Base-by-base conservation (phyloP, 2,797 vertebrate genomes). In the Buceros bicornis region DNA sequence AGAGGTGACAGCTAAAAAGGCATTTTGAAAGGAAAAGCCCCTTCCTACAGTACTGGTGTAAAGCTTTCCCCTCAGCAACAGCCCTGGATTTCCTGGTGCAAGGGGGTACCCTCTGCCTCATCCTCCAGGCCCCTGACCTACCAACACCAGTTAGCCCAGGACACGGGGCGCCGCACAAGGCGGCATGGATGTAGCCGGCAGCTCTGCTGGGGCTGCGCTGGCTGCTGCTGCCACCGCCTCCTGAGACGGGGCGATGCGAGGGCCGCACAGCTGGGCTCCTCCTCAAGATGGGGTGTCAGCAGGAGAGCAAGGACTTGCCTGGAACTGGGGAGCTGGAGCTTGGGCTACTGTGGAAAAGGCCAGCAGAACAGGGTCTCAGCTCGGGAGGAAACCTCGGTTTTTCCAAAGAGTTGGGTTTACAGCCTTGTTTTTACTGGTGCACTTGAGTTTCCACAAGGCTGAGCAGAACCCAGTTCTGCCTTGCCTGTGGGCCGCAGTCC, bases 231-330 rank as follows among this genome's bases (percentile, higher is more conserved):
- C 6, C 9, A 82, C 33, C 12, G 24, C 8, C 7, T 56, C 28
- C 66, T 24, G 31, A 79, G 22, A 14, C 42, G 18, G 37, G 33
- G 9, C 29, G 31, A 17, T 3, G 7, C 2, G 6, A 81, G 29
- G 37, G 37, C 37, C 10, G 8, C 37, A 40, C 37, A 40, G 37
- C 37, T 40, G 37, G 37, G 18, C 2, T 22, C 6, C 19, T 48
- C 22, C 43, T 78, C 0, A 0, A 51, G 13, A 11, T 11, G 5
- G 25, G 4, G 11, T 11, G 3, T 29, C 31, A 37, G 13, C n/a
- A 47, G 26, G 35, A 67, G 22, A 76, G 21, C 1, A 1, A 43
- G 19, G 26, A 29, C 10, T 70, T 35, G 8, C 19, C 22, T 57
- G 45, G 15, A 6, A 12, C n/a, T 5, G n/a, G 77, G 53, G 11